Evolutionary conservation across 30 jellyfish, hydroid and myxozoan species (phyloP).

Genomic region (Rhopilema esculentum): DNA sequence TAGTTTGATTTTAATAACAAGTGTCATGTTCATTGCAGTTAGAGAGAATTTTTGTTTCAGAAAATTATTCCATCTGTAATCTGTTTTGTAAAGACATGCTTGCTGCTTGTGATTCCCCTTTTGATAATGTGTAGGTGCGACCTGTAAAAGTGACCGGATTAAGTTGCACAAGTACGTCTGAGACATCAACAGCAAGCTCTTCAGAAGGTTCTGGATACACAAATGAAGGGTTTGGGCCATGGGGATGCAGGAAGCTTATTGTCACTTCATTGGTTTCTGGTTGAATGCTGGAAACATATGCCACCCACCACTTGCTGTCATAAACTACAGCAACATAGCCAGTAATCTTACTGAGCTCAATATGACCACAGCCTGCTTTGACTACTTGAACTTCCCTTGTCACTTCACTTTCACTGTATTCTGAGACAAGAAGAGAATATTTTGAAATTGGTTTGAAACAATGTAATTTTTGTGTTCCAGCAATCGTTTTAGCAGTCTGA

Average conservation of each 20-base stretch:
- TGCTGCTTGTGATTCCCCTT: constrained; percentile 7
- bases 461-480: constrained; percentile 43
- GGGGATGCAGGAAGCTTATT: constrained; percentile 39
- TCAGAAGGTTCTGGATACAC: constrained; percentile 16
- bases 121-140: constrained; percentile 31
- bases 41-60: no score
- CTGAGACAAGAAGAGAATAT: neutral
- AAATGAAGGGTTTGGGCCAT: constrained; percentile 30
- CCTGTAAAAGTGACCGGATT: constrained; percentile 20
- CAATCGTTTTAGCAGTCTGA: constrained; percentile 17
- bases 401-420: neutral
- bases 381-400: no score
- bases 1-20: no score
- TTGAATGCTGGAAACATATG: neutral
- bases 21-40: no score
- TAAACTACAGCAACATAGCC: constrained; percentile 24
- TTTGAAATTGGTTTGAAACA: constrained; percentile 18
- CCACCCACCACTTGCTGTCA: constrained; percentile 54
- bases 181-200: neutral
- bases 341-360: neutral
- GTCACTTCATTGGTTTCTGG: constrained; percentile 10
- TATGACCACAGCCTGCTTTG: constrained; percentile 19
- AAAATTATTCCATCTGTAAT: no score
- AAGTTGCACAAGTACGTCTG: constrained; percentile 6
- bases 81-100: no score